A percentile compares a stretch with the other conserved stretches of the same genome.
Evolutionary conservation across 2,888 invertebrate genomes (phyloP).

Genomic region (Cheiracanthium punctorium): DNA sequence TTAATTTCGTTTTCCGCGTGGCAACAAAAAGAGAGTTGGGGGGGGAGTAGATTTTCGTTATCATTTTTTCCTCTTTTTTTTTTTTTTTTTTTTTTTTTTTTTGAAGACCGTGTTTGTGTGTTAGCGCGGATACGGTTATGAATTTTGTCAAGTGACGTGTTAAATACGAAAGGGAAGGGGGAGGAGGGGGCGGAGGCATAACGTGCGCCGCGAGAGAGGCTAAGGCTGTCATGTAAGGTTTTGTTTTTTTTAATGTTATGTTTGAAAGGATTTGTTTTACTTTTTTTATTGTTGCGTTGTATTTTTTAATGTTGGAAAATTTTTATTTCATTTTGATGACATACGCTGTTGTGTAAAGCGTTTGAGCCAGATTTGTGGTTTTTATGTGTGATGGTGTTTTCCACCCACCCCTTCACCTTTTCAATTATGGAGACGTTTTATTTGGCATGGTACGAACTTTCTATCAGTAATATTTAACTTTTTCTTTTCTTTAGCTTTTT

Average conservation of each 20-base stretch:
- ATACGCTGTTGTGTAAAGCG: neutral
- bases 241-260: conserved; percentile 45
- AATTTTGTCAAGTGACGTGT: neutral
- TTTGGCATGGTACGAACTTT: neutral
- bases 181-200: neutral
- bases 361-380: neutral
- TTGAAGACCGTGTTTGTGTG: neutral
- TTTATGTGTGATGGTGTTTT: neutral
- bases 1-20: neutral
- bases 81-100: too few relatives aligned
- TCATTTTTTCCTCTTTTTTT: neutral
- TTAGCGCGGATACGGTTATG: neutral
- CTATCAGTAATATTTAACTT: neutral
- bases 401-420: conserved; percentile 38
- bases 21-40: neutral
- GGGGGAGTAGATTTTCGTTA: neutral
- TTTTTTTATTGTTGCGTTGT: neutral
- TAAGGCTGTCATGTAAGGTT: conserved; percentile 16
- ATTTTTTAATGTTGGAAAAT: conserved; percentile 17
- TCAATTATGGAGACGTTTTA: conserved; percentile 35
- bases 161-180: neutral
- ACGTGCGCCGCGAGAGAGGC: neutral
- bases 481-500: too few relatives aligned
- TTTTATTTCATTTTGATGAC: conserved; percentile 33
- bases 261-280: conserved; percentile 35